These are phyloP conservation scores for Fratercula arctica DNA, from an alignment of 2,797 vertebrate genomes.

Conservation along the genomic window DNA sequence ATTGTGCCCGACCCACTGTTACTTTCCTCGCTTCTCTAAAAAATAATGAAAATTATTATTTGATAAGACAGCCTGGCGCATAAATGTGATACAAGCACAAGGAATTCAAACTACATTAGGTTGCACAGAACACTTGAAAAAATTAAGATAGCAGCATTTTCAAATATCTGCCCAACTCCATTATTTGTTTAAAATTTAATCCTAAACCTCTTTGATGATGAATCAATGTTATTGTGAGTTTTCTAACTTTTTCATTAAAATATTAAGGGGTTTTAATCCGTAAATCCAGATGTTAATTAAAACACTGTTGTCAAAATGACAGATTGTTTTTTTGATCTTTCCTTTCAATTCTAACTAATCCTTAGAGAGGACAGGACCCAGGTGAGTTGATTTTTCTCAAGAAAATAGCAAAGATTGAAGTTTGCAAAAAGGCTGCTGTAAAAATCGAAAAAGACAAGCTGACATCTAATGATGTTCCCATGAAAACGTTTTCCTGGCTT, in stretches of 20 bases:
- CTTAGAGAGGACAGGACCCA: not conserved
- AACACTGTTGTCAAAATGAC: not conserved
- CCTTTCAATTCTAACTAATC: conserved; percentile 4
- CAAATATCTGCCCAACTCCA: not conserved
- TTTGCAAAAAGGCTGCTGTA: not conserved
- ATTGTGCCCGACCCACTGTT: not conserved
- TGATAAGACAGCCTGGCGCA: not conserved
- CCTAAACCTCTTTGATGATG: not conserved
- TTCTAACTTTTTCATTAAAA: not conserved
- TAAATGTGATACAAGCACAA: not conserved
- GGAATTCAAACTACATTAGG: not conserved
- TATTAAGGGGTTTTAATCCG: not conserved
- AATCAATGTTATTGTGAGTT: not conserved
- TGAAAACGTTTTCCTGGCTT: not conserved
- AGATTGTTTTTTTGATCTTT: not conserved
- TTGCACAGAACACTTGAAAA: not conserved
- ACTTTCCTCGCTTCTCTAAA: not conserved
- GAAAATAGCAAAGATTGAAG: not conserved
- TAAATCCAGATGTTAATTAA: conserved; percentile 14
- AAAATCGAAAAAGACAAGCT: not conserved
- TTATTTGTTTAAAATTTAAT: not conserved
- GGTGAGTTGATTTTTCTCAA: not conserved
- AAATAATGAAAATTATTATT: not conserved
- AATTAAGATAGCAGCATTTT: not conserved
- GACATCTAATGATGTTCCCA: not conserved